phyloP scores from a whole-genome alignment of 1,140 invertebrate species.

The Atta colombica region DNA sequence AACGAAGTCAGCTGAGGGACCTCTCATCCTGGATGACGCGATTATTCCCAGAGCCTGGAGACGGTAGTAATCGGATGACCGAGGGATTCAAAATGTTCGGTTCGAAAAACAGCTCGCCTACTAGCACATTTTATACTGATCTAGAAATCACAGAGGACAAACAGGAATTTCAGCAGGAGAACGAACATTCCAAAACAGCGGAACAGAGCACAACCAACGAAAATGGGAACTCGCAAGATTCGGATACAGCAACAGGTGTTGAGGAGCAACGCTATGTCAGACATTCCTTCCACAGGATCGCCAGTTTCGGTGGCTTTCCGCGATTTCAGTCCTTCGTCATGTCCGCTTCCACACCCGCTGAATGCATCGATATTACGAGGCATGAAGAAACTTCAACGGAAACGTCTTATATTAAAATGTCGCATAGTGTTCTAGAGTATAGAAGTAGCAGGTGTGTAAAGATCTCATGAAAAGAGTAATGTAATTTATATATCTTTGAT shows the following conservation, averaged over 20 bases:
- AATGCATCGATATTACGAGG: conserved; percentile 72
- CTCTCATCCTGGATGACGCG: conserved; percentile 83
- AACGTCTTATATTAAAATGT: conserved; percentile 82
- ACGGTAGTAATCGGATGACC: conserved; percentile 68
- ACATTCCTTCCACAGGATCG: conserved; percentile 83
- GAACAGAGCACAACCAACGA: conserved; percentile 79
- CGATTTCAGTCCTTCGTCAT: conserved; percentile 84
- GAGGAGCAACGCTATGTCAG: conserved; percentile 80
- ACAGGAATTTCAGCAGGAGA: conserved; percentile 58
- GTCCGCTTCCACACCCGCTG: conserved; percentile 80
- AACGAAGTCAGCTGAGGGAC: conserved; percentile 83
- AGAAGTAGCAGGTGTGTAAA: conserved; percentile 82
- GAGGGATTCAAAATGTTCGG: conserved; percentile 84
- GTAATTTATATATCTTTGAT: background rate
- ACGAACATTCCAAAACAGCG: conserved; percentile 71
- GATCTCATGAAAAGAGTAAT: background rate
- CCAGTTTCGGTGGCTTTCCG: conserved; percentile 82
- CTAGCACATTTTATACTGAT: conserved; percentile 84
- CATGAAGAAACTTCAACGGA: conserved; percentile 79
- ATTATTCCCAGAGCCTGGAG: conserved; percentile 79
- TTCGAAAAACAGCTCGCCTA: conserved; percentile 80
- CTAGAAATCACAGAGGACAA: conserved; percentile 76
- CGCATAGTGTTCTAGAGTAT: conserved; percentile 84
- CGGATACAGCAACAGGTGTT: conserved; percentile 75
- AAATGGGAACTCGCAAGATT: conserved; percentile 83